These are phyloP conservation scores for Cryptus viduatorius DNA, from an alignment of 2,888 invertebrate genomes.

Conservation along the genomic window DNA sequence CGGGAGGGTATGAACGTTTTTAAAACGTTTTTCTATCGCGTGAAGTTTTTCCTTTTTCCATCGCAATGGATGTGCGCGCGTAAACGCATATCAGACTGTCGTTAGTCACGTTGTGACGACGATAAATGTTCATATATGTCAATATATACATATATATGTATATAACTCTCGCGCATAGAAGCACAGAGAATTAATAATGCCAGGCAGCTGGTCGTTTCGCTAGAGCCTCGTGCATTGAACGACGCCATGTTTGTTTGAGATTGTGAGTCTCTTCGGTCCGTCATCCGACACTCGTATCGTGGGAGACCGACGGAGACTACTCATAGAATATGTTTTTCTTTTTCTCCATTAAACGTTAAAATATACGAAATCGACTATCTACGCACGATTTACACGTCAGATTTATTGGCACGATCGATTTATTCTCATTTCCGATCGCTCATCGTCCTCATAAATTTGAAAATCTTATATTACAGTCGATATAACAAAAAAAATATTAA, in stretches of 20 bases:
- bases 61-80: not conserved
- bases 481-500: not conserved
- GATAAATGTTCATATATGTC: not conserved
- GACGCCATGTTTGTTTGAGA: conserved; percentile 59
- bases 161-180: conserved; percentile 8
- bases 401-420: not conserved
- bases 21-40: conserved; percentile 16
- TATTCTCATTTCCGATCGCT: not conserved
- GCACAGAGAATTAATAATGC: conserved; percentile 54
- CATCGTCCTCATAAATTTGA: not conserved
- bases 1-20: conserved; percentile 24
- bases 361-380: not conserved
- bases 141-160: no score
- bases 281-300: conserved; percentile 28
- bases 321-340: not conserved
- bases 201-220: conserved; percentile 54
- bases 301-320: not conserved
- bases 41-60: not conserved
- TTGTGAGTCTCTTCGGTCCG: conserved; percentile 42
- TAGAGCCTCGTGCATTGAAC: conserved; percentile 51
- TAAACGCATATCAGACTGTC: conserved; percentile 15
- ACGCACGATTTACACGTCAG: not conserved
- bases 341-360: conserved; percentile 13
- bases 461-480: not conserved
- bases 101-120: conserved; percentile 35